Conservation (phyloP, 2,113 vertebrate genomes). For the Solea solea region DNA sequence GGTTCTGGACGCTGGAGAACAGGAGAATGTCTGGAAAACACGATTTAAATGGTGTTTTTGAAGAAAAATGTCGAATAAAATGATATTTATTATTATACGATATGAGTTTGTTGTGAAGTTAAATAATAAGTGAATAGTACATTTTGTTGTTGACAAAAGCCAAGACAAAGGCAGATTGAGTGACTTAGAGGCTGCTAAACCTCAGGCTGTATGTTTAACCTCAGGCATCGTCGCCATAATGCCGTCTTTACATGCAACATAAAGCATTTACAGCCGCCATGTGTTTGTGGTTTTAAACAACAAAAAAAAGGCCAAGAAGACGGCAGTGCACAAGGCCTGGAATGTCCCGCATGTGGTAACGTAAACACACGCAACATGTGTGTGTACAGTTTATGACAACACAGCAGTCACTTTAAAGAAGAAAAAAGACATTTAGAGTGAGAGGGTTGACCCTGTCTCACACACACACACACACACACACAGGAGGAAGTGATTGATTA, state of each 20-base stretch:
- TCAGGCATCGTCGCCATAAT: constrained; percentile 3
- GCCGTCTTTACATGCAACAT: background rate
- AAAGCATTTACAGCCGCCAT: background rate
- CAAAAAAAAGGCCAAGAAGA: constrained; percentile 23
- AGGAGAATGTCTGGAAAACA: too few species aligned
- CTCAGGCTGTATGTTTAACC: constrained; percentile 28
- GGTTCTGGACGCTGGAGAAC: too few species aligned
- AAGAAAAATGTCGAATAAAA: too few species aligned
- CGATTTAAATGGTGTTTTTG: too few species aligned
- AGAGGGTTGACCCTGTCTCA: background rate
- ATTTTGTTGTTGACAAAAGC: too few species aligned
- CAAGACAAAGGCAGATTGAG: too few species aligned
- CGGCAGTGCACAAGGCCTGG: background rate
- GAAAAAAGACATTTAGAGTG: background rate
- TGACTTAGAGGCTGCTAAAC: background rate
- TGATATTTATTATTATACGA: too few species aligned
- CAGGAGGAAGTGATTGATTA: constrained; percentile 29
- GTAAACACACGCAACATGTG: constrained; percentile 38
- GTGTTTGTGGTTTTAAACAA: constrained; percentile 16
- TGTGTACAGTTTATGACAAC: constrained; percentile 22
- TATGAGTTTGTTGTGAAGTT: too few species aligned
- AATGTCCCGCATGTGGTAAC: constrained; percentile 39
- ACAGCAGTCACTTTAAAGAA: constrained; percentile 17
- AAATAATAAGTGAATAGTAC: too few species aligned
- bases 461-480: constrained; percentile 3